Evolutionary conservation across 2,113 vertebrate genomes (phyloP), one percentile per base, ranked within the genome.

Genomic region (Peucedramus taeniatus): DNA sequence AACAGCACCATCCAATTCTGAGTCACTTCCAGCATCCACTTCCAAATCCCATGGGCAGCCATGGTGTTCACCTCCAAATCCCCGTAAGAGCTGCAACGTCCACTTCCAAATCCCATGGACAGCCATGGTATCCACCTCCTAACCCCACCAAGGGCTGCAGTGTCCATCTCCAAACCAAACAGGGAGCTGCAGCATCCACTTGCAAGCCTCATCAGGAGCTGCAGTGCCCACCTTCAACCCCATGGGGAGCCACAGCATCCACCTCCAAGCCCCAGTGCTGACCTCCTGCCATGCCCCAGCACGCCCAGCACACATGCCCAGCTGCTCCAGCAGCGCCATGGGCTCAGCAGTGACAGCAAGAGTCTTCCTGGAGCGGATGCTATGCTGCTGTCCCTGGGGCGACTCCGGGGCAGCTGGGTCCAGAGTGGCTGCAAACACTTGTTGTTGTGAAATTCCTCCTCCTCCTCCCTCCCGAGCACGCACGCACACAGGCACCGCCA

Each of bases 401-500:
- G 0, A 74, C 61, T 82, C 65, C 5, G n/a, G 88, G 95, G 90
- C 92, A 95, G 95, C 94, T 86, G 93, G 90, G 94, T 83, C 79
- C 71, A 74, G 79, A 1, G 63, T 45, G 90, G 85, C 82, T 74
- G 71, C 90, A 72, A 94, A 94, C 93, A 96, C 94, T 97, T 96
- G 93, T 95, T 95, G 90, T 93, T 95, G 90, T 86, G 93, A 96
- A 96, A 95, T 95, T 96, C 90, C 82, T 96, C 81, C 89, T 94
- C 87, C 94, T 95, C 89, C 91, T 91, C 91, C 91, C 82, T 96
- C 79, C 66, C 11, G 3, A 88, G 86, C 95, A 91, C 31, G 27
- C 83, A 95, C 65, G 39, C 88, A 97, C 37, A 91, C 91, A 97
- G 87, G 93, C 96, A 96, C 93, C 30, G 39, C 93, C 87, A 7